These are phyloP conservation scores for Scaptomyza montana DNA, from an alignment of 1,140 invertebrate species.

Conservation along the genomic window DNA sequence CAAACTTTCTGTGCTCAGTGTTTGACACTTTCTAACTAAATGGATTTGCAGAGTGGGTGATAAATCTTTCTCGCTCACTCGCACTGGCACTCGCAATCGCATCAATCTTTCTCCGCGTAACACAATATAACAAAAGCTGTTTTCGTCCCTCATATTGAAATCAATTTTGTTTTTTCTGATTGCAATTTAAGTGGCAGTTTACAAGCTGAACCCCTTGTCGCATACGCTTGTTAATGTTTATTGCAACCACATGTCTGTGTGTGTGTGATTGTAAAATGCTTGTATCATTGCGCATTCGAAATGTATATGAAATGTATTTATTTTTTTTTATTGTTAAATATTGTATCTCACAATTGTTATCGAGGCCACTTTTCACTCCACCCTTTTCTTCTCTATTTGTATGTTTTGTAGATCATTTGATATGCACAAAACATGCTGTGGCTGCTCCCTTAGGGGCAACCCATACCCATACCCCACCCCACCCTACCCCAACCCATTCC, in stretches of 20 bases:
- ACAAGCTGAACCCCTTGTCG: slow-evolving; percentile 41
- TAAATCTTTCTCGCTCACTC: slow-evolving; percentile 3
- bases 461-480: not conserved
- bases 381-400: slow-evolving; percentile 40
- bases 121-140: not conserved
- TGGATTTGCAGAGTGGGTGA: not conserved
- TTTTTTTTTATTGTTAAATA: slow-evolving; percentile 32
- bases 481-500: slow-evolving; percentile 20
- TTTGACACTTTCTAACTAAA: slow-evolving; percentile 53
- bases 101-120: too few species aligned
- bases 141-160: slow-evolving; percentile 61
- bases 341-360: slow-evolving; percentile 4
- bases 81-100: too few species aligned
- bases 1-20: slow-evolving; percentile 7
- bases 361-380: not conserved
- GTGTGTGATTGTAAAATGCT: not conserved
- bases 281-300: slow-evolving; percentile 31
- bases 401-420: not conserved
- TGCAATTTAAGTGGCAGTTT: slow-evolving; percentile 73
- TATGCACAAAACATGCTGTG: not conserved
- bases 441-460: not conserved
- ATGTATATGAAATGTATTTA: slow-evolving; percentile 43
- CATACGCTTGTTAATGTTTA: slow-evolving; percentile 53
- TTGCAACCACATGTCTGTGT: slow-evolving; percentile 59
- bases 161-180: slow-evolving; percentile 74